Evolutionary conservation across 2,113 vertebrate species (phyloP), one percentile per base, ranked within the genome.

Genomic region (Lathamus discolor): DNA sequence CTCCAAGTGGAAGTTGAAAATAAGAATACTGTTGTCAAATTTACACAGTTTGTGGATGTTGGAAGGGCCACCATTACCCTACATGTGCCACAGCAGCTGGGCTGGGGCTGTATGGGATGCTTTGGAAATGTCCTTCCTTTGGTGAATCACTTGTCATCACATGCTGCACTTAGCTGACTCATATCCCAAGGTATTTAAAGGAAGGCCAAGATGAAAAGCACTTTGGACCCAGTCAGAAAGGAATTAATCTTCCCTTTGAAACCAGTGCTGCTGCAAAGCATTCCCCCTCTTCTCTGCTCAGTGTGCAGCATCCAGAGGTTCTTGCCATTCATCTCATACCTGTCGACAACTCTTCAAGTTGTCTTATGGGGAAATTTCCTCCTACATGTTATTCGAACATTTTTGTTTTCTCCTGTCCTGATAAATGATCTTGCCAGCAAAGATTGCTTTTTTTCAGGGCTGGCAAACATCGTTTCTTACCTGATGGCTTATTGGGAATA

Each of bases 361-460:
- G 78, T 74, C 90, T 46, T 20, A n/a, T 27, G 63, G 61, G 83
- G 72, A 68, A 74, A 90, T 88, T 70, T 90, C 95, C 92, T 96
- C 93, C 78, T 90, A 86, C 86, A 5, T 55, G 49, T 86, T 64
- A 91, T 86, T 80, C 46, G 63, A 92, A 69, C 70, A 27, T 57
- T 13, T 76, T 31, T 55, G 63, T 76, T 49, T 7, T 48, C 23
- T 61, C 51, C 39, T 64, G 7, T 49, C 67, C 63, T 64, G 49
- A 59, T 91, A 91, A 91, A 73, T 75, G 51, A 46, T 33, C 37
- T 46, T 83, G 77, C 70, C 80, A 75, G 70, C 41, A 73, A 77
- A 88, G 77, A 73, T 89, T 82, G 46, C 55, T 82, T 69, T 70
- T 86, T 80, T 81, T 77, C 83, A 31, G 68, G 37, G 55, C 76